Conservation (phyloP, 2,113 vertebrate genomes). For the Ctenodactylus gundi region DNA sequence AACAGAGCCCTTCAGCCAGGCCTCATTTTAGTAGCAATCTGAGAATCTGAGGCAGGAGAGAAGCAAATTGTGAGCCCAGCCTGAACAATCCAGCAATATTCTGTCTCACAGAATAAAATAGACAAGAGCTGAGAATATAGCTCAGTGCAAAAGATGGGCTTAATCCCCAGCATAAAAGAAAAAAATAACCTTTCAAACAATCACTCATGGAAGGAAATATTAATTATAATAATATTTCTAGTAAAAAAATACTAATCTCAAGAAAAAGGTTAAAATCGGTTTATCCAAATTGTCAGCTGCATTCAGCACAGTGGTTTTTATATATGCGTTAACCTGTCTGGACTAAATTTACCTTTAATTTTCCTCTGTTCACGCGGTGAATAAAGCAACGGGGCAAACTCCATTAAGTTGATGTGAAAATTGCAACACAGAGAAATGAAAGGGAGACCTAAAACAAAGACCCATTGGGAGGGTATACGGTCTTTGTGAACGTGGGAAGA, state of each 20-base stretch:
- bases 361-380: neutral
- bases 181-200: too few species aligned
- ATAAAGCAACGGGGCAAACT: neutral
- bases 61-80: too few species aligned
- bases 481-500: neutral
- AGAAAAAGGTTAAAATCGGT: neutral
- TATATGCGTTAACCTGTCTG: neutral
- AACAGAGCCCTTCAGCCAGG: too few species aligned
- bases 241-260: neutral
- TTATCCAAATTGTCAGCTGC: slow-evolving; percentile 9
- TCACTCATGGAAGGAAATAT: neutral
- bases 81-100: too few species aligned
- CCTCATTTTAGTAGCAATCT: too few species aligned
- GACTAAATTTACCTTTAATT: neutral
- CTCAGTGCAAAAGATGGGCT: too few species aligned
- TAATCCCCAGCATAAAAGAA: too few species aligned
- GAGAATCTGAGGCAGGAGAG: too few species aligned
- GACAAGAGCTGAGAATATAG: too few species aligned
- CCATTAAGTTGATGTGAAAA: neutral
- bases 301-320: neutral
- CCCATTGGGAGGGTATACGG: neutral
- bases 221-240: neutral
- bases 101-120: too few species aligned
- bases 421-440: neutral
- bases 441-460: neutral